Percentiles rank a stretch among this genome's conserved stretches.
Conservation (phyloP, 2,113 vertebrate species). For the Rhynchomys soricoides region DNA sequence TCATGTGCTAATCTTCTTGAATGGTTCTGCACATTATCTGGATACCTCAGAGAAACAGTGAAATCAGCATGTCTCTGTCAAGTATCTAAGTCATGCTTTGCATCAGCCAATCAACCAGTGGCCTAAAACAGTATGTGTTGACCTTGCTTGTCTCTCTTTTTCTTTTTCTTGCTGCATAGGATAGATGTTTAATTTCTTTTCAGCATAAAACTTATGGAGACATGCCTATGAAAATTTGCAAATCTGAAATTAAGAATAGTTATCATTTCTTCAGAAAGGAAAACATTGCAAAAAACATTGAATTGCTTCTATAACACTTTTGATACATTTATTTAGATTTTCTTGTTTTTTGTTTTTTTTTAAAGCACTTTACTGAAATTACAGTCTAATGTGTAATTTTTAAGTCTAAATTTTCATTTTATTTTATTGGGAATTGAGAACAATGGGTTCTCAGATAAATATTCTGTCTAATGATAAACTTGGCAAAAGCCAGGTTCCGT, state of each 20-base stretch:
- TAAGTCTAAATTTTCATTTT: neutral
- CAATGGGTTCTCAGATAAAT: neutral
- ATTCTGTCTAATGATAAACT: constrained; percentile 24
- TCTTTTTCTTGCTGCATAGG: neutral
- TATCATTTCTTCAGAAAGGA: neutral
- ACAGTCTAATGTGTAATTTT: neutral
- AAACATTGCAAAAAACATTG: neutral
- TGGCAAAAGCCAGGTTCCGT: neutral
- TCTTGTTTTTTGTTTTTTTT: constrained; percentile 35
- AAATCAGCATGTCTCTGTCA: constrained; percentile 17
- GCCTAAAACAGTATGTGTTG: neutral
- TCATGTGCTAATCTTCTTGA: neutral
- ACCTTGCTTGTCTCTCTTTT: neutral
- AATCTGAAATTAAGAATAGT: constrained; percentile 13
- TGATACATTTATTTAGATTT: constrained; percentile 16
- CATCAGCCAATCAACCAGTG: neutral
- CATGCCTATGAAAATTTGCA: constrained; percentile 16
- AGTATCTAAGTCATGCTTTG: neutral
- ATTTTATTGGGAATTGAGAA: neutral
- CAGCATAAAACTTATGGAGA: neutral
- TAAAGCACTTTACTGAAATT: neutral
- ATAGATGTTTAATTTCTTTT: neutral
- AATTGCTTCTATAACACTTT: constrained; percentile 10
- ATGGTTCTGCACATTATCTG: neutral
- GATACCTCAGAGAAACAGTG: neutral